These are phyloP conservation scores for Dendroctonus ponderosae DNA, from an alignment of 1,140 invertebrate genomes.

Conservation along the genomic window DNA sequence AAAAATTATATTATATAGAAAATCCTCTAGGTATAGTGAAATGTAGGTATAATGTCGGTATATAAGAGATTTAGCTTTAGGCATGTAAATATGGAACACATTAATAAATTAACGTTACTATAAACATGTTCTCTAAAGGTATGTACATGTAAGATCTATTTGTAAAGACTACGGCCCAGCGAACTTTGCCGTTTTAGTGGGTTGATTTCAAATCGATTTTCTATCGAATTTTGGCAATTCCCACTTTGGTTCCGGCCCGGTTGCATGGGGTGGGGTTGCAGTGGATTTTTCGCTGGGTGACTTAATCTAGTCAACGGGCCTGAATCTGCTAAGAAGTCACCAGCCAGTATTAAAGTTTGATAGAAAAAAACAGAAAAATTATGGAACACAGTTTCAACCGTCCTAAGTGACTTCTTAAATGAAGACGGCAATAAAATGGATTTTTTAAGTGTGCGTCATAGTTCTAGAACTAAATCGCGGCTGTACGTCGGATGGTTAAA, in stretches of 20 bases:
- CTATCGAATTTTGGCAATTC: background rate
- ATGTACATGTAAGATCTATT: too few relatives aligned
- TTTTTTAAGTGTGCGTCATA: constrained; percentile 45
- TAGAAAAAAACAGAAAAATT: constrained; percentile 24
- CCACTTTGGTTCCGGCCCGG: background rate
- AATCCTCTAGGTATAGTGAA: constrained; percentile 42
- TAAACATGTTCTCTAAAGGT: too few relatives aligned
- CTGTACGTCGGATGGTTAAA: too few relatives aligned
- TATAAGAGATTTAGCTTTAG: too few relatives aligned
- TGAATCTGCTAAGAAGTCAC: constrained; percentile 45
- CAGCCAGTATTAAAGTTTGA: constrained; percentile 48
- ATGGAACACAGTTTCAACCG: constrained; percentile 38
- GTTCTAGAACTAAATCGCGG: constrained; percentile 39
- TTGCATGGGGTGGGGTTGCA: too few relatives aligned
- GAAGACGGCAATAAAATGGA: constrained; percentile 41
- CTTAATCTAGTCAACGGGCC: constrained; percentile 47
- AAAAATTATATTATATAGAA: constrained; percentile 10
- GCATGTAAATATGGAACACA: too few relatives aligned
- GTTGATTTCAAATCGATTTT: background rate
- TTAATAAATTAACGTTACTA: too few relatives aligned
- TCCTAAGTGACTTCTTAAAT: constrained; percentile 45
- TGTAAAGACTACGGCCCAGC: too few relatives aligned
- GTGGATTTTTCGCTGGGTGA: constrained; percentile 40
- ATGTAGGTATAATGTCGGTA: too few relatives aligned
- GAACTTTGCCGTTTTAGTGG: background rate